These are phyloP conservation scores for Sebastes fasciatus DNA, from an alignment of 2,113 vertebrate species.

Conservation along the genomic window DNA sequence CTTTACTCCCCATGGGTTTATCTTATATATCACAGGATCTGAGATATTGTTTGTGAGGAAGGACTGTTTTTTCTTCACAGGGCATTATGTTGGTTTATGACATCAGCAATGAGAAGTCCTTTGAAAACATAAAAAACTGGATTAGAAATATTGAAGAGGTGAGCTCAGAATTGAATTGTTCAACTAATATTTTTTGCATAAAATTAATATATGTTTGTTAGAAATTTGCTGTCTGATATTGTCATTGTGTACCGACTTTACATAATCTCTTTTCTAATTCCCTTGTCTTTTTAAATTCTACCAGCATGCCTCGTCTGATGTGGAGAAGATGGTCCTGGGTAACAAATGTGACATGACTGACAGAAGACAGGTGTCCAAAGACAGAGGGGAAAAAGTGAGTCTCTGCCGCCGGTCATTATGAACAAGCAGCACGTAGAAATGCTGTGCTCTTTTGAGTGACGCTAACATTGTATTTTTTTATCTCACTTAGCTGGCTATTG, in stretches of 20 bases:
- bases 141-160: slow-evolving; percentile 99
- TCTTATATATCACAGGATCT: not conserved
- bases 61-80: slow-evolving; percentile 74
- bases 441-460: not conserved
- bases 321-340: slow-evolving; percentile 97
- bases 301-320: slow-evolving; percentile 96
- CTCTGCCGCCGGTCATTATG: not conserved
- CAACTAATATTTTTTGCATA: not conserved
- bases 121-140: slow-evolving; percentile 99
- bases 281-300: slow-evolving; percentile 31
- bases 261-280: not conserved
- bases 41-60: not conserved
- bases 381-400: slow-evolving; percentile 95
- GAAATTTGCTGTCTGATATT: not conserved
- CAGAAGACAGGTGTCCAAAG: slow-evolving; percentile 97
- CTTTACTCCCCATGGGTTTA: not conserved
- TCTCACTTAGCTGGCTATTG: slow-evolving; percentile 93
- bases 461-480: not conserved
- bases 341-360: slow-evolving; percentile 99
- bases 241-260: not conserved
- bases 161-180: slow-evolving; percentile 27
- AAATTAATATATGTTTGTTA: not conserved
- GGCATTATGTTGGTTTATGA: slow-evolving; percentile 99
- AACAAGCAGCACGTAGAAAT: not conserved
- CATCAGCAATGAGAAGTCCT: slow-evolving; percentile 98